Conservation (phyloP, 1,140 invertebrate genomes). For the Diabrotica undecimpunctata region DNA sequence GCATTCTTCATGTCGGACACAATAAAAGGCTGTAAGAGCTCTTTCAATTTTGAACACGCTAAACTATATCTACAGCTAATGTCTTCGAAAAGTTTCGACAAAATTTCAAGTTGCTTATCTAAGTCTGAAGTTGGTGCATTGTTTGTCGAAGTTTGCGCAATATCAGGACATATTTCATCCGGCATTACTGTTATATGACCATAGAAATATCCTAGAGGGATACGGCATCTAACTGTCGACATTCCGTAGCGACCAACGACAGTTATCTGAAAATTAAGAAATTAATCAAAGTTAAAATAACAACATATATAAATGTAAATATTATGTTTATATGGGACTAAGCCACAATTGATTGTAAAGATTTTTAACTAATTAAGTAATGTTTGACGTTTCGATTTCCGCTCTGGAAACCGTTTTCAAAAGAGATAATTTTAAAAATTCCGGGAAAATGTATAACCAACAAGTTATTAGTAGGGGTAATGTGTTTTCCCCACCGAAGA, state of each 20-base stretch:
- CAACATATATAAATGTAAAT: no score
- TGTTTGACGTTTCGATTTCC: no score
- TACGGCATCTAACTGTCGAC: slow-evolving; percentile 82
- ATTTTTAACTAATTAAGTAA: no score
- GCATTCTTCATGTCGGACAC: slow-evolving; percentile 74
- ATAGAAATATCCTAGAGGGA: slow-evolving; percentile 88
- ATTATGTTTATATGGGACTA: no score
- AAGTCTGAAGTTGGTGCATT: slow-evolving; percentile 25
- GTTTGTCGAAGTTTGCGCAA: slow-evolving; percentile 5
- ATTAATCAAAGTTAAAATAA: not conserved
- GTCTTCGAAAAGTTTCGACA: slow-evolving; percentile 63
- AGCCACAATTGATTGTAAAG: no score
- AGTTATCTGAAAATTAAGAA: slow-evolving; percentile 57
- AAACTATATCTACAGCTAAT: slow-evolving; percentile 80
- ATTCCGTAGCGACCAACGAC: slow-evolving; percentile 87
- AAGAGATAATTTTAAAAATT: no score
- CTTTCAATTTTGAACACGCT: slow-evolving; percentile 75
- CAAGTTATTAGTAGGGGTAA: no score
- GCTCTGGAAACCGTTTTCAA: no score
- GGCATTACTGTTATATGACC: slow-evolving; percentile 73
- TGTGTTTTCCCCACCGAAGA: no score
- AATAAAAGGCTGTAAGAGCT: slow-evolving; percentile 69
- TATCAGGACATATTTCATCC: slow-evolving; percentile 37
- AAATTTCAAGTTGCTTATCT: slow-evolving; percentile 44
- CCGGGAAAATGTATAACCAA: no score